Evolutionary conservation across 1,140 invertebrate genomes (phyloP), one percentile per base, ranked within the genome.

Genomic region (Hestina assimilis): DNA sequence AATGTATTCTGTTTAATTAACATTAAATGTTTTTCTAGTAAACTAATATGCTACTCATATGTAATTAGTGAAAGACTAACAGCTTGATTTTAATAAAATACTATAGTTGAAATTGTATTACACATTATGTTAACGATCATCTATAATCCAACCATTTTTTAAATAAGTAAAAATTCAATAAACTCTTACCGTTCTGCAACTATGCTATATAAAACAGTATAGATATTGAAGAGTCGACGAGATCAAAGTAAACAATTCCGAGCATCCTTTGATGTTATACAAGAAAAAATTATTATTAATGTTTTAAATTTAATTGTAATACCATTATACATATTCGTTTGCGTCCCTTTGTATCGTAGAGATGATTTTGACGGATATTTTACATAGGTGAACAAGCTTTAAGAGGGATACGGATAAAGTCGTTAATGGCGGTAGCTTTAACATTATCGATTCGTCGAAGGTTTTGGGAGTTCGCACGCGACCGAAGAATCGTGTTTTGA

Each of bases 401-500:
- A 19, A 51, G 47, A 33, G 41, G 40, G 47, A 47, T 52, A 60
- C 31, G 62, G 52, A 74, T 77, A 74, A 75, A 79, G 73, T 72
- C 73, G 66, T 72, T 76, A 71, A 59, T 75, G 63, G 45, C 60
- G 40, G 58, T 70, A 53, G 57, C 63, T 72, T 67, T 64, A 64
- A 43, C 50, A 53, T 59, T 83, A 83, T 79, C 72, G 79, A 82
- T 79, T 75, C 71, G 66, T 63, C 52, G 65, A 72, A 70, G 71
- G 67, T 77, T 75, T 75, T 66, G 57, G 67, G 66, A 78, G 71
- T 72, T 67, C 54, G 71, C 75, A 82, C 76, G 79, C 73, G 62
- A 76, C 64, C 66, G 69, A 72, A 74, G 69, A 66, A 78, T 75
- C 79, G 70, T 78, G 74, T n/a, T n/a, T n/a, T n/a, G n/a, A n/a